Evolutionary conservation across 2,113 vertebrate species (phyloP), one percentile per base, ranked within the genome.

Genomic region (Nematolebias whitei): DNA sequence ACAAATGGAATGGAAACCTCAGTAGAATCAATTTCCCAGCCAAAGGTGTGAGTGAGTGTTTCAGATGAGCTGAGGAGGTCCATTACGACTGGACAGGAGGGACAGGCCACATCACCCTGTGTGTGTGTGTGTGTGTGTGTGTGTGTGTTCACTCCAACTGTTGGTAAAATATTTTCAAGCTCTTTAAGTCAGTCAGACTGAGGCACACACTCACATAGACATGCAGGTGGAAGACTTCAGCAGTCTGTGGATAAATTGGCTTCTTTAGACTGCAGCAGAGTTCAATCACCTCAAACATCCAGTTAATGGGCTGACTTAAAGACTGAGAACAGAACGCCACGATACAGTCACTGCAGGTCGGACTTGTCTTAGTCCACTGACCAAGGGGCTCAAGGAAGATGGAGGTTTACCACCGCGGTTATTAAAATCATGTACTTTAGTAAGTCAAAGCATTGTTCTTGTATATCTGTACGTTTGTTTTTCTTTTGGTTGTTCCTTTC

Each of bases 31-130:
- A 75, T 88, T 82, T 80, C 69, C 68, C 71, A 71, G 56, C 69
- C 70, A 60, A 81, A 63, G 80, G 68, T 73, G 70, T 68, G 67
- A 83, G 44, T 70, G 70, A 79, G 64, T 68, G 74, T 85, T 79
- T 76, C 43, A 64, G 68, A 53, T 39, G 60, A 54, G 39, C 62
- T 73, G 55, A 77, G 65, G 49, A 68, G 70, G 62, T 56, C 82
- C 71, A 86, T 86, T 83, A 86, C 71, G 24, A 58, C 53, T 6
- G 72, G 74, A 77, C 56, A 67, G 45, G 63, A 23, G 47, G 56
- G 67, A 56, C 15, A 48, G 56, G 45, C 14, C 63, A 32, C 63
- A 57, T 76, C 51, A 63, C 29, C 45, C 24, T 35, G 26, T 29
- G 35, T 41, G 66, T 69, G 53, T 60, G 47, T 71, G 54, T 35